Evolutionary conservation across 53 echinoderm and acorn worm genomes (phyloP).

Genomic region (Temnopleurus reevesii): DNA sequence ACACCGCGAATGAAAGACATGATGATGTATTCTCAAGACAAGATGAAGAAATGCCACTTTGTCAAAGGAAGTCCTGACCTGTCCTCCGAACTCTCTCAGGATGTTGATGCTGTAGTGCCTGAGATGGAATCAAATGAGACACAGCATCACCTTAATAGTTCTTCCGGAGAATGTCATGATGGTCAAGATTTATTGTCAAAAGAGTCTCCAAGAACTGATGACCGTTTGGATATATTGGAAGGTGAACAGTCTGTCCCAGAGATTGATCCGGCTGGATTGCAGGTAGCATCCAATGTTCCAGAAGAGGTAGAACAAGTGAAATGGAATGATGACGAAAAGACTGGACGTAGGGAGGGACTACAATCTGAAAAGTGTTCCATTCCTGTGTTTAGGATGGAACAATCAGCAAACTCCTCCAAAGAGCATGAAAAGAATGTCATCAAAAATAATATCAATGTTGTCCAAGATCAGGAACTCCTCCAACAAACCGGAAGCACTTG

Average conservation of each 20-base stretch:
- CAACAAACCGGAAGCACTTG: neutral
- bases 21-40: neutral
- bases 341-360: neutral
- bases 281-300: neutral
- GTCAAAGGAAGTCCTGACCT: neutral
- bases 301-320: neutral
- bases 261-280: neutral
- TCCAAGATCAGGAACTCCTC: too few species aligned
- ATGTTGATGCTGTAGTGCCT: conserved; percentile 42
- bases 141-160: neutral
- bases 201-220: neutral
- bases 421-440: too few species aligned
- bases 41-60: neutral
- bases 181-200: neutral
- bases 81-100: neutral
- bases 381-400: neutral
- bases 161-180: neutral
- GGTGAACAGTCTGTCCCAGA: conserved; percentile 49
- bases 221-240: neutral
- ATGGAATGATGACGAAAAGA: neutral
- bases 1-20: neutral
- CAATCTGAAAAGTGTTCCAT: neutral
- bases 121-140: neutral
- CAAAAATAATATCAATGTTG: too few species aligned
- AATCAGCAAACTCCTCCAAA: neutral